phyloP scores from a whole-genome alignment of 2,113 vertebrate species.

The Eubucco bourcierii region DNA sequence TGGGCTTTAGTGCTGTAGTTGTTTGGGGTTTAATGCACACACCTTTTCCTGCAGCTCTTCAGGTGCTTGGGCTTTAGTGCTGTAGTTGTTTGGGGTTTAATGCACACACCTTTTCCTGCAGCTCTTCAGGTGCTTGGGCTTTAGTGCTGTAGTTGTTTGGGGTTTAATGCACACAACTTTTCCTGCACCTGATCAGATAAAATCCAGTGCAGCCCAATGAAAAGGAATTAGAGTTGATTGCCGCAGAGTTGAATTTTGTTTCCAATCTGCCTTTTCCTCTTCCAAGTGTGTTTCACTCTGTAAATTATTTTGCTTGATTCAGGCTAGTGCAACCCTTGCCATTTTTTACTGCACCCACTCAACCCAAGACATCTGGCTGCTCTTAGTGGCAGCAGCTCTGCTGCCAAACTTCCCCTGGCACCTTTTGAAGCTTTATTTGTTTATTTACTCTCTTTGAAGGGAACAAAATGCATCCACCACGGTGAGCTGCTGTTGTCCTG shows the following conservation, averaged over 20 bases:
- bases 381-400: neutral
- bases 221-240: neutral
- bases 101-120: too few relatives aligned
- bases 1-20: too few relatives aligned
- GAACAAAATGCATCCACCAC: neutral
- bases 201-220: neutral
- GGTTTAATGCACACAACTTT: too few relatives aligned
- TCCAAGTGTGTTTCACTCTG: neutral
- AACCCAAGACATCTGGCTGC: neutral
- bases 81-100: too few relatives aligned
- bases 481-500: neutral
- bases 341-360: neutral
- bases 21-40: too few relatives aligned
- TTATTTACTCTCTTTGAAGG: neutral
- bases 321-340: neutral
- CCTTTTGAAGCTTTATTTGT: neutral
- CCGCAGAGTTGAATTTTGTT: neutral
- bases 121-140: too few relatives aligned
- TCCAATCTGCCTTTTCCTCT: neutral
- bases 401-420: neutral
- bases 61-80: too few relatives aligned
- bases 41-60: too few relatives aligned
- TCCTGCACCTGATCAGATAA: neutral
- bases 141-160: too few relatives aligned
- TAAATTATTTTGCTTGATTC: neutral